Evolutionary conservation across 2,113 vertebrate species (phyloP).

Genomic region (Arizona elegans): DNA sequence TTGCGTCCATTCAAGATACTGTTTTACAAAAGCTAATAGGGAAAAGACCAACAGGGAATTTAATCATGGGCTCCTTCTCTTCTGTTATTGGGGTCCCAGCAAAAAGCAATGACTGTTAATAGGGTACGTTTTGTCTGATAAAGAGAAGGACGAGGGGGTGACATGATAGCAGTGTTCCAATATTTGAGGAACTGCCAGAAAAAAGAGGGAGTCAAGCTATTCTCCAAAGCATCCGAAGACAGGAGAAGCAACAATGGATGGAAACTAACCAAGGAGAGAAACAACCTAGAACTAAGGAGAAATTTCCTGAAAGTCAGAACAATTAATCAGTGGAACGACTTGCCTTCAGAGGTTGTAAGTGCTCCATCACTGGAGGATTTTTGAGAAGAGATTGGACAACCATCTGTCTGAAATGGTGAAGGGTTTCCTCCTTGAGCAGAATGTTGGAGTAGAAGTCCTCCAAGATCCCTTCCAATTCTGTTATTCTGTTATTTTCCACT

Average conservation of each 20-base stretch:
- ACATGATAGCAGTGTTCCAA: background rate
- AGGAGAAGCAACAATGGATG: background rate
- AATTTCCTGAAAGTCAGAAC: background rate
- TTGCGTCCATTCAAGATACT: background rate
- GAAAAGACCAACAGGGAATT: background rate
- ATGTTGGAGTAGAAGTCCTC: background rate
- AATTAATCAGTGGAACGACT: background rate
- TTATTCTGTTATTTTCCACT: background rate
- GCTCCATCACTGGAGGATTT: background rate
- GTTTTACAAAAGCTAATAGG: background rate
- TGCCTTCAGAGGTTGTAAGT: background rate
- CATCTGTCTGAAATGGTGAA: background rate
- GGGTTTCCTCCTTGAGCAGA: background rate
- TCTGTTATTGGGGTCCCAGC: background rate
- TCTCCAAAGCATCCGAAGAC: background rate
- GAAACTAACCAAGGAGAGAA: background rate
- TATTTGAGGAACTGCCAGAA: background rate
- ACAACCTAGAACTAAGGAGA: background rate
- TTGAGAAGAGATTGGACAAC: background rate
- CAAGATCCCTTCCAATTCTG: background rate
- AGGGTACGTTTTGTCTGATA: background rate
- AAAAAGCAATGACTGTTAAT: background rate
- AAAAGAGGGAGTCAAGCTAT: background rate
- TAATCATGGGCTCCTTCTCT: background rate
- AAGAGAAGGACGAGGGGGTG: background rate